Base-by-base conservation (phyloP, 2,888 invertebrate genomes). In the Thecophora atra region DNA sequence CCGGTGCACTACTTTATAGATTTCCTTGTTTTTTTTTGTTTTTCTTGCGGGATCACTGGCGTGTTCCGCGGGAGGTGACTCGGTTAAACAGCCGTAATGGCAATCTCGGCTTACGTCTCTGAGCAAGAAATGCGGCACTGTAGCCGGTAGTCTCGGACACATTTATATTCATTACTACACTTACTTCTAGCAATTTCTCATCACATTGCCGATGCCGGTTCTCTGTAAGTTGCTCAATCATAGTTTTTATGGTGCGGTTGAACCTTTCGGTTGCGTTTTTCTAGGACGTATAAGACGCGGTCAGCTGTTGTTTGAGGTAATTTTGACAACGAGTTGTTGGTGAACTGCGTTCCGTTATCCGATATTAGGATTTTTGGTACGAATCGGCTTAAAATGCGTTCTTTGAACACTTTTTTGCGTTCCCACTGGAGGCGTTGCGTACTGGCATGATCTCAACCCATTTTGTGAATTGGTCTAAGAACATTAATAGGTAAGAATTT, bases 261-360 rank as follows among this genome's bases (percentile, higher is more conserved):
- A 42, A 7, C n/a, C 71, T 71, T 26, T 64, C 64, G 6, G 71
- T 28, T 1, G 71, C 28, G 19, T 71, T 71, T 21, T 71, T 47
- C 5, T 70, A 62, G 1, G 64, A 44, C 15, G 2, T 65, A 13
- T 65, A 65, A 2, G 47, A 52, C 0, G 47, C 65, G 5, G 65
- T 65, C 17, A 51, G 28, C 1, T 17, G 8, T 19, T 64, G 64
- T 5, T 42, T 42, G 4, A 44, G 44, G 11, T 11, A 44, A 64
- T 5, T 42, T 24, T 5, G 44, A 13, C 7, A 64, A 42, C 5
- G 15, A 11, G 11, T 24, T 42, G 2, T 37, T 47, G 4, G 67
- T 73, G n/a, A 66, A 71, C 24, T 73, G 71, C 5, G 68, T 58
- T 1, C 71, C 69, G 28, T 70, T 74, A 19, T 74, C 70, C 3